Percentiles rank a stretch among this genome's conserved stretches.
phyloP scores from a whole-genome alignment of 2,113 vertebrate species.

The Antidorcas marsupialis region DNA sequence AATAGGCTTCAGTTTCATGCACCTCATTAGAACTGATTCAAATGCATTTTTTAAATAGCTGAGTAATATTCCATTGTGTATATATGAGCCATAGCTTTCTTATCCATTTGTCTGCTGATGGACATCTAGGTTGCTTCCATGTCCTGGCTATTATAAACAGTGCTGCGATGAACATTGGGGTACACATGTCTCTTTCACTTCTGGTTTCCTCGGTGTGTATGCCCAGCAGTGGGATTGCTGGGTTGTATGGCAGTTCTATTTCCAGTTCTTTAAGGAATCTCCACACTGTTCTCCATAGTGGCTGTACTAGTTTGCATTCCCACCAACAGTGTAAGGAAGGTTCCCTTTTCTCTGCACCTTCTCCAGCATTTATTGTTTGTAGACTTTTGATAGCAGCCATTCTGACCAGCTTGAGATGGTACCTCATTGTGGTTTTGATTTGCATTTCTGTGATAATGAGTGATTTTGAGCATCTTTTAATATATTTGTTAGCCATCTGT shows the following conservation, averaged over 20 bases:
- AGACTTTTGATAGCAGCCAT: not conserved
- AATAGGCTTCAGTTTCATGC: fast-evolving
- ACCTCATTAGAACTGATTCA: not conserved
- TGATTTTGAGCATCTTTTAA: not conserved
- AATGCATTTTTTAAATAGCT: not conserved
- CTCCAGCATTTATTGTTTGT: not conserved
- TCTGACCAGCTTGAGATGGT: fast-evolving
- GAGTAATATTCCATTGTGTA: not conserved
- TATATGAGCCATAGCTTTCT: not conserved
- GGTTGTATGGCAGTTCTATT: not conserved
- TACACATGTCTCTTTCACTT: not conserved
- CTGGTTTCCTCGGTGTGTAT: not conserved
- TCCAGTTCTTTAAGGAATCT: not conserved
- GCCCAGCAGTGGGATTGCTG: not conserved
- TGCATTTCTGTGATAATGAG: not conserved
- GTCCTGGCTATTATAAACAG: not conserved
- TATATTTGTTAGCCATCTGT: not conserved
- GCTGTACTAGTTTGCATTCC: not conserved
- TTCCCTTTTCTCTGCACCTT: not conserved
- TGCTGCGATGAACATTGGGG: not conserved
- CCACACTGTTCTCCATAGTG: not conserved
- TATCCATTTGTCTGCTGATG: fast-evolving
- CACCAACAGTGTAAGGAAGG: not conserved
- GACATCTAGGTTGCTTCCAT: not conserved
- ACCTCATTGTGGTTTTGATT: not conserved